These are phyloP conservation scores for Gallinago undulata DNA, from an alignment of 2,113 vertebrate genomes.

Conservation along the genomic window DNA sequence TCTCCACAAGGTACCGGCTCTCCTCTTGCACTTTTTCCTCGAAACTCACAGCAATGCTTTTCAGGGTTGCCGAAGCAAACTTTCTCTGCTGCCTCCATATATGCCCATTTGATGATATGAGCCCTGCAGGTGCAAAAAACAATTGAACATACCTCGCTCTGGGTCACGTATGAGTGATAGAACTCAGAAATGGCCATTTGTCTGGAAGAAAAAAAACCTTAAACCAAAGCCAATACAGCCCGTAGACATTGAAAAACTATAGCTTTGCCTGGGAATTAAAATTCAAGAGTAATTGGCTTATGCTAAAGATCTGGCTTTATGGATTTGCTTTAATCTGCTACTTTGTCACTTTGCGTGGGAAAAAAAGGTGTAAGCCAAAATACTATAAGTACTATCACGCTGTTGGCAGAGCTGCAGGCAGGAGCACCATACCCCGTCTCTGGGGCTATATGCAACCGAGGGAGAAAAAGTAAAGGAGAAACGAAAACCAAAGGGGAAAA, in stretches of 20 bases:
- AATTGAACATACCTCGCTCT: background rate
- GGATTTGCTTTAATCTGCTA: conserved; percentile 64
- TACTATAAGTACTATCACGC: conserved; percentile 52
- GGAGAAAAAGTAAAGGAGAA: conserved; percentile 1
- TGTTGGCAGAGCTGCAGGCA: conserved; percentile 56
- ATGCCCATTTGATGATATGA: conserved; percentile 69
- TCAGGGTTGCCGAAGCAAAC: conserved; percentile 76
- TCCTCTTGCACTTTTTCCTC: conserved; percentile 82
- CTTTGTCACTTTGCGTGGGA: conserved; percentile 60
- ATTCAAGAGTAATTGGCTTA: conserved; percentile 49
- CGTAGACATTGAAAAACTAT: background rate
- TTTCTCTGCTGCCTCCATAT: conserved; percentile 79
- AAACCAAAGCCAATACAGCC: background rate
- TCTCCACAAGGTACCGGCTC: conserved; percentile 70
- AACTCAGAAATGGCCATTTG: background rate
- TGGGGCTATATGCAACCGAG: background rate
- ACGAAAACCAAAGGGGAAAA: background rate
- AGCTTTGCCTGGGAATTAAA: conserved; percentile 28
- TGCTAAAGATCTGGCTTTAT: conserved; percentile 45
- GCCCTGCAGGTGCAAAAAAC: conserved; percentile 53
- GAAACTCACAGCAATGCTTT: conserved; percentile 77
- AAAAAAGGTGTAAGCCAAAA: conserved; percentile 66
- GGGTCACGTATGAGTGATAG: background rate
- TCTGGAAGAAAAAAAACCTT: background rate
- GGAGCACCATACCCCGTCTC: background rate